Conservation (phyloP, 2,113 vertebrate species). For the Zosterops japonicus region DNA sequence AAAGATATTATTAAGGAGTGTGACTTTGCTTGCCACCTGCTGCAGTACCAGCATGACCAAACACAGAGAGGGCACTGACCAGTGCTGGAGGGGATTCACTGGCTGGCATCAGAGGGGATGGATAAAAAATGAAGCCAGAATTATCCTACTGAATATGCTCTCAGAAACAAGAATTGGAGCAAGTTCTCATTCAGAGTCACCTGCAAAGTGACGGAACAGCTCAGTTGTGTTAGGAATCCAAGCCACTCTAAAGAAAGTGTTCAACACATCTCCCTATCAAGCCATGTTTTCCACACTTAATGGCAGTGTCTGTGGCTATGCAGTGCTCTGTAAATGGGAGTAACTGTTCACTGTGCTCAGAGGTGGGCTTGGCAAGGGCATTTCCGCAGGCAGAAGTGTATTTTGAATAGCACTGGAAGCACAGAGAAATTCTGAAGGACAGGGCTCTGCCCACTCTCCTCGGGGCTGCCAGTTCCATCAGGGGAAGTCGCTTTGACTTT, state of each 20-base stretch:
- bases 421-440: not conserved
- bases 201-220: not conserved
- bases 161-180: not conserved
- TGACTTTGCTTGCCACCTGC: not conserved
- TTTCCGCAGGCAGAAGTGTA: not conserved
- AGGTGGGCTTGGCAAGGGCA: not conserved
- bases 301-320: not conserved
- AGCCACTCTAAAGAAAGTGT: not conserved
- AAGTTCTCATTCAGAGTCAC: not conserved
- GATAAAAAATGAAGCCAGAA: not conserved
- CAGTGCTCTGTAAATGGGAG: not conserved
- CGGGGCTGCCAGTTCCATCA: not conserved
- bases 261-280: not conserved
- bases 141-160: not conserved
- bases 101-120: not conserved
- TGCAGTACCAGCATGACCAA: not conserved
- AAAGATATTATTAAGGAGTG: rapidly evolving
- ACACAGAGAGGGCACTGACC: not conserved
- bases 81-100: not conserved
- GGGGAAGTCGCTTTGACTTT: not conserved
- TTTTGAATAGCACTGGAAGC: not conserved
- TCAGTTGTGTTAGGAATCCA: rapidly evolving
- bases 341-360: not conserved
- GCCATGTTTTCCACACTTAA: not conserved
- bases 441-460: not conserved